A percentile compares a stretch with the other conserved stretches of the same genome.
Evolutionary conservation across 2,888 invertebrate species (phyloP).

Genomic region (Xanthorhoe designata): DNA sequence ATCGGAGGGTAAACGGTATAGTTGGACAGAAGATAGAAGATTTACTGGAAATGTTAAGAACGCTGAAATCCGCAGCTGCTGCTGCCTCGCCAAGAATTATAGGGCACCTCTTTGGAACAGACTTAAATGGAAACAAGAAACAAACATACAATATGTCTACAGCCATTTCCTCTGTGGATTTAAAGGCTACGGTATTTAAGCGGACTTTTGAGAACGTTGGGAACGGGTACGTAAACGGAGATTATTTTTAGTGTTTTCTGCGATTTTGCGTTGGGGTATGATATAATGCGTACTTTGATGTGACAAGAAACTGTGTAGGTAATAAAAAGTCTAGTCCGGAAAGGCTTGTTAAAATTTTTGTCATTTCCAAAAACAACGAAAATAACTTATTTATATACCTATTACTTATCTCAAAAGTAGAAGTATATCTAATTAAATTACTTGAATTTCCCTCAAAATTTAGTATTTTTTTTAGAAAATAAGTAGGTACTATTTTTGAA

Average conservation of each 20-base stretch:
- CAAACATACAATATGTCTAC: conserved; percentile 57
- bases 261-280: conserved; percentile 3
- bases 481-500: too few relatives aligned
- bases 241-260: conserved; percentile 50
- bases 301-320: background rate
- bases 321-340: too few relatives aligned
- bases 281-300: background rate
- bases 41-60: conserved; percentile 45
- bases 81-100: conserved; percentile 52
- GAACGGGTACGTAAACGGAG: conserved; percentile 52
- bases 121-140: conserved; percentile 60
- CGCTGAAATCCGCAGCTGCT: conserved; percentile 47
- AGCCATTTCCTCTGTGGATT: conserved; percentile 57
- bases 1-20: conserved; percentile 30
- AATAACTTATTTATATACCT: too few relatives aligned
- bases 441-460: too few relatives aligned
- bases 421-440: too few relatives aligned
- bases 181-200: conserved; percentile 51
- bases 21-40: conserved; percentile 36
- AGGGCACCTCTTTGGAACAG: conserved; percentile 55
- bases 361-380: too few relatives aligned
- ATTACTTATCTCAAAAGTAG: too few relatives aligned
- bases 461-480: too few relatives aligned
- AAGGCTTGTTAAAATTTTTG: too few relatives aligned
- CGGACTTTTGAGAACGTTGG: conserved; percentile 49